phyloP scores from a whole-genome alignment of 2,113 vertebrate genomes.

The Dipodomys stephensi region DNA sequence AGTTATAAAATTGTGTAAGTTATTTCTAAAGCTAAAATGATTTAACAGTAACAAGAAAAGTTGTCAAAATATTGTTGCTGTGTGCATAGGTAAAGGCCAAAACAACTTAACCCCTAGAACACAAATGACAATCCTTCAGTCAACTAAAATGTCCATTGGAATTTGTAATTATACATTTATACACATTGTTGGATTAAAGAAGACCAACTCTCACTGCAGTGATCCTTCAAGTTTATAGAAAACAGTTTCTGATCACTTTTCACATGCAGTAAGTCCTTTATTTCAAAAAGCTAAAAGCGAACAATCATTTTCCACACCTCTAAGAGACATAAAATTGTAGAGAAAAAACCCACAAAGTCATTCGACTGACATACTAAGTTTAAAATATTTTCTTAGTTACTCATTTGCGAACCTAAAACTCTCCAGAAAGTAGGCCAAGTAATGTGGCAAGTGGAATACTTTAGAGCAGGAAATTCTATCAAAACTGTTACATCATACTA shows the following conservation, averaged over 20 bases:
- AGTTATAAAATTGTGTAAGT: neutral
- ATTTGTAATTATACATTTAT: neutral
- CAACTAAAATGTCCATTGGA: neutral
- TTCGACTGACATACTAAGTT: neutral
- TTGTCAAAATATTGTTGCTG: neutral
- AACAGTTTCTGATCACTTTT: neutral
- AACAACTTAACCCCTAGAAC: neutral
- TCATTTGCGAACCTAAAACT: neutral
- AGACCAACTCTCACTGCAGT: neutral
- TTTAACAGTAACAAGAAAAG: slow-evolving; percentile 7
- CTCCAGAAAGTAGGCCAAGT: neutral
- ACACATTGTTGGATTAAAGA: too few relatives aligned
- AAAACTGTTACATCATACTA: neutral
- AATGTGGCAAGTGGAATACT: neutral
- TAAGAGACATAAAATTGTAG: neutral
- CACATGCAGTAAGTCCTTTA: neutral
- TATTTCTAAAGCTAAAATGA: slow-evolving; percentile 31
- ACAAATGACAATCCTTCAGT: neutral
- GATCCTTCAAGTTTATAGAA: neutral
- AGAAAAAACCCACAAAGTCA: neutral
- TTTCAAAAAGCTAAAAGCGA: neutral
- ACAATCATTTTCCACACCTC: neutral
- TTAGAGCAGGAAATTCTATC: neutral
- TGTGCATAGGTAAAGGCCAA: neutral
- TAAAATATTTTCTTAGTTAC: neutral